Conservation (phyloP, 2,797 vertebrate genomes). For the Scolopax rusticola region DNA sequence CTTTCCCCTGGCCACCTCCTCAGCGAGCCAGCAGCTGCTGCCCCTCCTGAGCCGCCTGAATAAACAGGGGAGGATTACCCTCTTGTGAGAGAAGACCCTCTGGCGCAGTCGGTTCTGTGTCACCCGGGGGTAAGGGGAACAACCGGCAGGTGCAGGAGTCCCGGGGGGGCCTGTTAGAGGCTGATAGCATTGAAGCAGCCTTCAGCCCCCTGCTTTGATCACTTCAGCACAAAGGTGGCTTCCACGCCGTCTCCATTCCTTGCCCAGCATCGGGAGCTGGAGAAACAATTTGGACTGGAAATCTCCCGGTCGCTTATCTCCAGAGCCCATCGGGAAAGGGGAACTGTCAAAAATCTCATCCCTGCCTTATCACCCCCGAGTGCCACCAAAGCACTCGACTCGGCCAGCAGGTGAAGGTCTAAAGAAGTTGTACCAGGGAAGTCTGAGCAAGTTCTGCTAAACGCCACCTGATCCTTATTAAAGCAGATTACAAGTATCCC, state of each 20-base stretch:
- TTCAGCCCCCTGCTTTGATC: background rate
- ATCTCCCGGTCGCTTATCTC: background rate
- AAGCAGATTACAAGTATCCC: conserved; percentile 11
- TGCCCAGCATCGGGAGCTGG: fast-evolving
- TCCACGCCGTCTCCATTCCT: background rate
- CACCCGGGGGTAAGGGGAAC: background rate
- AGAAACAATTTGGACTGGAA: background rate
- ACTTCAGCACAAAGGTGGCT: conserved; percentile 13
- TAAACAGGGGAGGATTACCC: conserved; percentile 15
- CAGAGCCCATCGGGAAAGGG: background rate
- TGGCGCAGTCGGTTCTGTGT: fast-evolving
- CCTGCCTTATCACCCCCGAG: background rate
- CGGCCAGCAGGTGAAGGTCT: fast-evolving
- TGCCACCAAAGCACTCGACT: background rate
- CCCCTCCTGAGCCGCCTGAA: background rate
- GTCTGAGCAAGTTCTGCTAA: background rate
- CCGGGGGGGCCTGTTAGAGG: background rate
- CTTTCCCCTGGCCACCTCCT: background rate
- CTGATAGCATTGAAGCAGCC: conserved; percentile 47
- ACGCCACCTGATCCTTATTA: background rate
- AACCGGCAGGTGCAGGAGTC: background rate
- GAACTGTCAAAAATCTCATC: background rate
- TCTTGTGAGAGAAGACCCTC: background rate
- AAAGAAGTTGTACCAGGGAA: background rate
- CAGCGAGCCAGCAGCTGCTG: background rate